Conservation (phyloP, 2,797 vertebrate genomes). For the Pelochelys cantorii region DNA sequence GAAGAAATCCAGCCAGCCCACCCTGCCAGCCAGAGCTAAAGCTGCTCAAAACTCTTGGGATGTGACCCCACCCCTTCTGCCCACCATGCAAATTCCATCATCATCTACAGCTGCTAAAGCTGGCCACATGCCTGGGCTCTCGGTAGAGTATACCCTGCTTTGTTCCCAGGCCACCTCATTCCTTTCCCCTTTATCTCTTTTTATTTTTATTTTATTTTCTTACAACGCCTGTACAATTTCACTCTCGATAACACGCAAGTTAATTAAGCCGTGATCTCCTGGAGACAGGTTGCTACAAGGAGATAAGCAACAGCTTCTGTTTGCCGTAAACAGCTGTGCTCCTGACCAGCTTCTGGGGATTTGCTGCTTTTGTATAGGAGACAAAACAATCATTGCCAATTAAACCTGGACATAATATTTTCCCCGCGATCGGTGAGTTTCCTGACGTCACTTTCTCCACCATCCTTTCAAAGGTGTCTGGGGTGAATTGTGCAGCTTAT, state of each 20-base stretch:
- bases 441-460: conserved; percentile 44
- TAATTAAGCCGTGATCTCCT: conserved; percentile 84
- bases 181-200: conserved; percentile 59
- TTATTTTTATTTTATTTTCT: conserved; percentile 58
- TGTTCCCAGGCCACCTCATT: conserved; percentile 63
- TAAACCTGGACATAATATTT: conserved; percentile 66
- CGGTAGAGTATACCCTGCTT: background rate
- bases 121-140: background rate
- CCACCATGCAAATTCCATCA: background rate
- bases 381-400: conserved; percentile 73
- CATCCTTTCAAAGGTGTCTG: background rate
- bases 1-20: background rate
- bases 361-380: conserved; percentile 75
- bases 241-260: conserved; percentile 72
- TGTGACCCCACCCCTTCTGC: background rate
- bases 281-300: conserved; percentile 79
- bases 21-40: background rate
- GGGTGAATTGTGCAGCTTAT: background rate
- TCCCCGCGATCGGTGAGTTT: background rate
- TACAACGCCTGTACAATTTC: conserved; percentile 69
- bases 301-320: conserved; percentile 78
- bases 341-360: conserved; percentile 75
- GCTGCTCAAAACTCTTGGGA: background rate
- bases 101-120: accelerated
- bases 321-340: conserved; percentile 72